These are phyloP conservation scores for Vanessa atalanta DNA, from an alignment of 1,140 invertebrate genomes.

Conservation along the genomic window DNA sequence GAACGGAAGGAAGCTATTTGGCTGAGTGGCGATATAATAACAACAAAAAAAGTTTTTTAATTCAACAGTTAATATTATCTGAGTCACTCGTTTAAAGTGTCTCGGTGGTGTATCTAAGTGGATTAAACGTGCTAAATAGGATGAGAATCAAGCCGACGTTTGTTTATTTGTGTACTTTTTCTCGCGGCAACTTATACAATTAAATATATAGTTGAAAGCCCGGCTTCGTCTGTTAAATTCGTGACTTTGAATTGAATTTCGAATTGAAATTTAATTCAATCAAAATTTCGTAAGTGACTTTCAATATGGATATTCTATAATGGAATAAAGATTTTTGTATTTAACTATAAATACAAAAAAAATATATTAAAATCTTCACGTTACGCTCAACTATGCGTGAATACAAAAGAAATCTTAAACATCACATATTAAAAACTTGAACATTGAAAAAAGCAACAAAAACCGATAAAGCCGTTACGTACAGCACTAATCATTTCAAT, in stretches of 20 bases:
- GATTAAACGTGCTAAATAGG: conserved; percentile 24
- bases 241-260: no score
- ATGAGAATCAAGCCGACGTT: conserved; percentile 24
- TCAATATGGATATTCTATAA: no score
- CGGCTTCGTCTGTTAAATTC: no score
- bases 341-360: no score
- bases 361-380: no score
- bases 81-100: not conserved
- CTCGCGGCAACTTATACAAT: conserved; percentile 1
- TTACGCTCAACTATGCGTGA: no score
- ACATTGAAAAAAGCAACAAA: not conserved
- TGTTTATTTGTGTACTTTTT: conserved; percentile 8
- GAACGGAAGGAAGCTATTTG: conserved; percentile 24
- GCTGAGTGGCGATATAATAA: conserved; percentile 8
- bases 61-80: conserved; percentile 11
- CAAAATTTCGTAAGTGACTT: no score
- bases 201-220: no score
- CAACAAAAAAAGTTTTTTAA: conserved; percentile 9
- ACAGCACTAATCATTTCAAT: conserved; percentile 46
- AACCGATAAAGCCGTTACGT: not conserved
- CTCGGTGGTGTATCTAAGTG: conserved; percentile 5
- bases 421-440: not conserved
- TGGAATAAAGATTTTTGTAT: no score
- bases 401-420: no score
- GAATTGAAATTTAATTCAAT: no score